Evolutionary conservation across 2,797 vertebrate genomes (phyloP), one percentile per base, ranked within the genome.

Genomic region (Chelonia mydas): DNA sequence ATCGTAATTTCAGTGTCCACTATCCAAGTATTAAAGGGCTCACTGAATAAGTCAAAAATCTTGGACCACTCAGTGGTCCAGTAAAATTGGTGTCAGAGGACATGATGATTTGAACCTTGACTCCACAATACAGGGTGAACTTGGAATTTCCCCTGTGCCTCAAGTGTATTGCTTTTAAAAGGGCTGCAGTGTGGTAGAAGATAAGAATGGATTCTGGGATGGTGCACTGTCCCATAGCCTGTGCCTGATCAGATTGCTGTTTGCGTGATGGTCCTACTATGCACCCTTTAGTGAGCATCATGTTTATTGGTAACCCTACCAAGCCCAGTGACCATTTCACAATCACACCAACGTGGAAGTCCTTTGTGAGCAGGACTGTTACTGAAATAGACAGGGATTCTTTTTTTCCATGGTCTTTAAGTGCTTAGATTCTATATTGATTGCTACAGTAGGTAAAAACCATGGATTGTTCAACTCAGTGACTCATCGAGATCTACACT

Each of bases 301-400:
- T 41, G 68, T 21, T 41, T 41, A 10, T 41, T 41, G 55, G 65
- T 57, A 91, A 80, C 6, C 25, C 82, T 57, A 82, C 86, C 57
- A 95, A 57, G 11, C 47, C 83, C 8, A 2, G 25, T 2, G 37
- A 55, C 79, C 86, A 49, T 82, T 90, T 91, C 68, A 82, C 41
- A 84, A 25, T 28, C 0, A 0, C 17, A 1, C 3, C 45, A 94
- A 47, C 83, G 16, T 41, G 41, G 25, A 47, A 84, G 50, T n/a
- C 65, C 49, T 2, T 15, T 54, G 55, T 61, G 76, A 90, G 89
- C 84, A 95, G 86, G 90, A 89, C 37, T 68, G 57, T 88, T 83
- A 3, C 33, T 74, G 93, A 95, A 91, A 68, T 41, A 91, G 33
- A 74, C 5, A n/a, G 25, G 47, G 31, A 90, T 93, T 65, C 16